Evolutionary conservation across 2,888 invertebrate species (phyloP).

Genomic region (Catonia carolina): DNA sequence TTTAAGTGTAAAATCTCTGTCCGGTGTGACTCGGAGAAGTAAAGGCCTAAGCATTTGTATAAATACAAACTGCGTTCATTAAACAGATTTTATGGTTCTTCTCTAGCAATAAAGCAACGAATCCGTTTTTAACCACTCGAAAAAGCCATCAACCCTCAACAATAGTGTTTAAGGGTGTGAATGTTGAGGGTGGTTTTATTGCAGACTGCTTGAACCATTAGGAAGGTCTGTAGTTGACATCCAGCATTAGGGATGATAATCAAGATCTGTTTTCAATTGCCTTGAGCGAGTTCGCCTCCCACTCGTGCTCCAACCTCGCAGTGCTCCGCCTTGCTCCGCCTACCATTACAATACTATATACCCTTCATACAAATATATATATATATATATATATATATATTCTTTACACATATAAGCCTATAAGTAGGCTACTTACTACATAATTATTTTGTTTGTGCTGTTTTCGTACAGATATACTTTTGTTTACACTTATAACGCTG

Average conservation of each 20-base stretch:
- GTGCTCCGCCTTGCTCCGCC: too few species aligned
- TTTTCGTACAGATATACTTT: too few species aligned
- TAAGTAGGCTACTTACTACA: too few species aligned
- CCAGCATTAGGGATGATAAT: slow-evolving; percentile 12
- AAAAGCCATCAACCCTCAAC: slow-evolving; percentile 15
- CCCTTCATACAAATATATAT: too few species aligned
- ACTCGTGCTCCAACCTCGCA: background rate
- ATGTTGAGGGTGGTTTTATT: slow-evolving; percentile 14
- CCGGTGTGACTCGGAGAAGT: background rate
- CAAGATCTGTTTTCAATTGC: slow-evolving; percentile 15
- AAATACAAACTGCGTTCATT: too few species aligned
- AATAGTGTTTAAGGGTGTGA: slow-evolving; percentile 13
- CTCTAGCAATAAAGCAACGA: background rate
- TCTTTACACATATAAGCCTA: too few species aligned
- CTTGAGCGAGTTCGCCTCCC: slow-evolving; percentile 1
- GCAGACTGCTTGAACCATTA: slow-evolving; percentile 14
- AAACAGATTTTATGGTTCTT: too few species aligned
- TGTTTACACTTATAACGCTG: too few species aligned
- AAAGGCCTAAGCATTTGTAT: background rate
- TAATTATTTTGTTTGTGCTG: too few species aligned
- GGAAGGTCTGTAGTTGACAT: slow-evolving; percentile 14
- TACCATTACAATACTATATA: too few species aligned
- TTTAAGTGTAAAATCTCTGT: background rate
- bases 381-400: too few species aligned
- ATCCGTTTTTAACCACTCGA: slow-evolving; percentile 13